Base-by-base conservation (phyloP, 2,113 vertebrate genomes). In the Paraplagusia blochii region DNA sequence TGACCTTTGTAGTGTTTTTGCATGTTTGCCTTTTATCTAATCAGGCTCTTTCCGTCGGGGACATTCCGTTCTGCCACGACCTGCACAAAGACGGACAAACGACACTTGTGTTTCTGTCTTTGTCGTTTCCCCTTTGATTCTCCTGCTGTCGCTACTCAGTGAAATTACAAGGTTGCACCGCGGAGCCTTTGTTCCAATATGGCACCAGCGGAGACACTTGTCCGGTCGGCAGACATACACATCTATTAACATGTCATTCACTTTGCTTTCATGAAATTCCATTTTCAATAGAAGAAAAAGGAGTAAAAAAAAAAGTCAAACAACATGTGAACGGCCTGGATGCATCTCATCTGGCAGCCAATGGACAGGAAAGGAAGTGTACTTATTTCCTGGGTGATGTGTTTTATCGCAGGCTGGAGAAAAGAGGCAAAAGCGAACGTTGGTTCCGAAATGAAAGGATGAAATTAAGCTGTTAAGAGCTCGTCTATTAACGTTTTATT, bases 1-100 rank as follows among this genome's bases (percentile, higher is more conserved):
- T 89, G 88, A 89, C 90, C 90, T 91, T 90, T 91, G 72, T 33
- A 48, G 73, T 70, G 81, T 85, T 86, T 88, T 77, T 87, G 81
- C 85, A 82, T 85, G 72, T 90, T 88, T 87, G 78, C 82, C 79
- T 88, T 87, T 89, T 82, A 87, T 88, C 80, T 77, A 83, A 84
- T 89, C 87, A 88, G 63, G 66, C 73, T 69, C 69, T 80, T 46
- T 82, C 83, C 6, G 78, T 88, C 84, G 81, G 87, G 75, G 76
- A 72, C 67, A 74, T 82, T 85, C 68, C 82, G 77, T 77, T 84
- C 56, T 62, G 72, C 70, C 68, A 72, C 59, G 68, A 79, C 74
- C 72, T 55, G 45, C 52, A 60, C 43, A 61, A 67, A 52, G 71
- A 69, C 53, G 53, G 62, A 12, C 68, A 81, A 74, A 63, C 43